Evolutionary conservation across 2,113 vertebrate genomes (phyloP).

Genomic region (Seriola quinqueradiata): DNA sequence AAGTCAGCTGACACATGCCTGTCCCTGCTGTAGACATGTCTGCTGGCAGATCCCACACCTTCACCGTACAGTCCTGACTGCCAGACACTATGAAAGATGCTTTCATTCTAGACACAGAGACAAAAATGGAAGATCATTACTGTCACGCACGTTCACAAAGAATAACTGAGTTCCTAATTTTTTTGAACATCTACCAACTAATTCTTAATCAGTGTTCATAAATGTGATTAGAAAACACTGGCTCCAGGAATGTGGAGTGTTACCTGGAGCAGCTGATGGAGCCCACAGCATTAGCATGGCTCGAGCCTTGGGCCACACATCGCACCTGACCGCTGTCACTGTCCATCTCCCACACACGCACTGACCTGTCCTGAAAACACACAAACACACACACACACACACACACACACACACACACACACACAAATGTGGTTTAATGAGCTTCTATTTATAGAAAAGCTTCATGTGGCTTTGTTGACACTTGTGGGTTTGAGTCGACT

Average conservation of each 20-base stretch:
- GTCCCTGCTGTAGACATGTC: slow-evolving; percentile 56
- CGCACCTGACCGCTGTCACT: slow-evolving; percentile 81
- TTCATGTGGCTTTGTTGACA: background rate
- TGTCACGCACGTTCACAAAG: background rate
- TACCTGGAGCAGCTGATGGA: slow-evolving; percentile 94
- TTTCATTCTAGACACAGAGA: slow-evolving; percentile 85
- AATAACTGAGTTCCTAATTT: background rate
- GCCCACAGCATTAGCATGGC: slow-evolving; percentile 91
- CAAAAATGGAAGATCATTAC: background rate
- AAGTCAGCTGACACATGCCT: slow-evolving; percentile 76
- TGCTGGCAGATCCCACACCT: slow-evolving; percentile 92
- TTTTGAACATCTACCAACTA: background rate
- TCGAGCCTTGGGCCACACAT: slow-evolving; percentile 90
- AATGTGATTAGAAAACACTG: background rate
- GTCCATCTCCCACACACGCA: slow-evolving; percentile 92
- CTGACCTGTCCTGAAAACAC: slow-evolving; percentile 88
- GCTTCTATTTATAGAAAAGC: background rate
- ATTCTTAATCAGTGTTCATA: background rate
- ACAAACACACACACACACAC: background rate
- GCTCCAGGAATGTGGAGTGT: background rate
- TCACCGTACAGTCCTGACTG: slow-evolving; percentile 96
- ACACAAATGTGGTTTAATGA: background rate
- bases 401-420: slow-evolving; percentile 16
- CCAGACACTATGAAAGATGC: slow-evolving; percentile 91
- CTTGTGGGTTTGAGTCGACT: background rate